phyloP scores from a whole-genome alignment of 2,113 vertebrate genomes.

The Phainopepla nitens region DNA sequence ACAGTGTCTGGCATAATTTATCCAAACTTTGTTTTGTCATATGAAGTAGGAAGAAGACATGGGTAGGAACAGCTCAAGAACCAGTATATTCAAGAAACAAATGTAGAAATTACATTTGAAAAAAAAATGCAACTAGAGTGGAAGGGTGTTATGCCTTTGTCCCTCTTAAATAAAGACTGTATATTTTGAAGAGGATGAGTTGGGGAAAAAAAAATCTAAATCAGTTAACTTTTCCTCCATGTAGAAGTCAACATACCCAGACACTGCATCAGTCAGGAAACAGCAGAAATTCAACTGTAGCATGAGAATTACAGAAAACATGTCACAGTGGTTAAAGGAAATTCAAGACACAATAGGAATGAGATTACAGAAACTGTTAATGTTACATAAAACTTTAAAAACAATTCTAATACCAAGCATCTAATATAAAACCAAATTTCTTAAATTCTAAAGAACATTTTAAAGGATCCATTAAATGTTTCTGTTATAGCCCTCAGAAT shows the following conservation, averaged over 20 bases:
- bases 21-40: neutral
- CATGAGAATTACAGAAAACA: neutral
- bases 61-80: neutral
- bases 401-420: neutral
- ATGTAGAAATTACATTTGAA: neutral
- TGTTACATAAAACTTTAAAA: neutral
- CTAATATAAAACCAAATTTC: neutral
- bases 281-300: neutral
- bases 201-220: neutral
- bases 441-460: neutral
- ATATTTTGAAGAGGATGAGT: neutral
- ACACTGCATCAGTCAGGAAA: neutral
- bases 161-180: neutral
- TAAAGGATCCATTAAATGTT: neutral
- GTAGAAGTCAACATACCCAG: neutral
- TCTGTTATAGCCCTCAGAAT: neutral
- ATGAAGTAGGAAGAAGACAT: neutral
- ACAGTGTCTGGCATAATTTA: neutral
- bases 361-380: neutral
- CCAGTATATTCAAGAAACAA: neutral
- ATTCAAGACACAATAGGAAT: neutral
- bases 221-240: neutral
- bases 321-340: neutral
- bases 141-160: neutral
- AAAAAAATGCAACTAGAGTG: neutral